Evolutionary conservation across 2,113 vertebrate species (phyloP).

Genomic region (Larimichthys polyactis): DNA sequence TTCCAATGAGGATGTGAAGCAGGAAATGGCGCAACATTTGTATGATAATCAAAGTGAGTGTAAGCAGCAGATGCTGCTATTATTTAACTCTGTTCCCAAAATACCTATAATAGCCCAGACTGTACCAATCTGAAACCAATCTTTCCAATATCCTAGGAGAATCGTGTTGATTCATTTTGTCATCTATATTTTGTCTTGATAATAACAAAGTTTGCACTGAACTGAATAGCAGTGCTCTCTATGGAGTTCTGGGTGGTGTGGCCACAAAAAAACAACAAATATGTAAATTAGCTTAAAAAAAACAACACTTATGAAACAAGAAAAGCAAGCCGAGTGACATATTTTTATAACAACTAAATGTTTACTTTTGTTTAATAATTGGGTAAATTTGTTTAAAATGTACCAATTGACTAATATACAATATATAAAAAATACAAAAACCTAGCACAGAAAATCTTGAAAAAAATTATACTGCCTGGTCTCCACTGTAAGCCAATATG

Average conservation of each 20-base stretch:
- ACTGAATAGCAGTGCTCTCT: neutral
- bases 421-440: too few species aligned
- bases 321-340: too few species aligned
- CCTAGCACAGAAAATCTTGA: too few species aligned
- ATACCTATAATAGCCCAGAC: neutral
- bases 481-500: neutral
- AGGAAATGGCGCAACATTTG: conserved; percentile 19
- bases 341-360: too few species aligned
- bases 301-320: too few species aligned
- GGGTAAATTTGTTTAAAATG: too few species aligned
- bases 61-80: neutral
- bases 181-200: neutral
- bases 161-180: neutral
- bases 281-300: conserved; percentile 1
- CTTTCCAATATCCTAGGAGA: neutral
- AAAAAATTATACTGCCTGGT: too few species aligned
- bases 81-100: neutral
- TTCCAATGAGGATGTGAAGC: conserved; percentile 18
- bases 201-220: neutral
- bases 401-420: too few species aligned
- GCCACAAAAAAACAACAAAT: conserved; percentile 69
- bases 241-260: neutral
- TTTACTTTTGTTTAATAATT: too few species aligned
- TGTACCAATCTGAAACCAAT: neutral
- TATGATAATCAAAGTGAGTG: neutral